A percentile compares a stretch with the other conserved stretches of the same genome.
Conservation (phyloP, 2,888 invertebrate genomes). For the Diarsia mendica region DNA sequence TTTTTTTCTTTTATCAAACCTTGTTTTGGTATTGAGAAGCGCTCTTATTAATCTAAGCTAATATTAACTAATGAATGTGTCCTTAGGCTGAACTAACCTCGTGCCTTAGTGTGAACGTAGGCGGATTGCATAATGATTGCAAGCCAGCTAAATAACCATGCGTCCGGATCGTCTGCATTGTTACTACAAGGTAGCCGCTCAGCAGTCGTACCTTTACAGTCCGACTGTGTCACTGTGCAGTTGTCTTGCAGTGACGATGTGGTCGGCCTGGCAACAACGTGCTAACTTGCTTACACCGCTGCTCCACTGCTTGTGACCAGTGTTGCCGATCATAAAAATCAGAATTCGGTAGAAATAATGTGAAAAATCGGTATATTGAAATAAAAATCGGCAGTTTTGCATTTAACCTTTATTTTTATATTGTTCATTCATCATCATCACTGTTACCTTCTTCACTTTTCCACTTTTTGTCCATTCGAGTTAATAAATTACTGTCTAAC, state of each 20-base stretch:
- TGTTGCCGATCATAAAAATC: no score
- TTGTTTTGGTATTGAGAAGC: conserved; percentile 70
- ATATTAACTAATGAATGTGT: conserved; percentile 69
- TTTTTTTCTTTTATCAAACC: conserved; percentile 72
- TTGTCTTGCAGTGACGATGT: background rate
- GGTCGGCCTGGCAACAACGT: background rate
- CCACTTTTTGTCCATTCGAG: no score
- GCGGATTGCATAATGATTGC: conserved; percentile 25
- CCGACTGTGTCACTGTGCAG: conserved; percentile 7
- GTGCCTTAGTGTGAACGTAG: conserved; percentile 55
- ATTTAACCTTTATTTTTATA: no score
- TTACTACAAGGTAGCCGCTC: background rate
- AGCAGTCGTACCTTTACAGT: background rate
- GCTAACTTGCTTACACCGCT: background rate
- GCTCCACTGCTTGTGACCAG: background rate
- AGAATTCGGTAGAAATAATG: no score
- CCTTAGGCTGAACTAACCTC: conserved; percentile 68
- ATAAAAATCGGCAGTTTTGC: no score
- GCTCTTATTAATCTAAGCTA: conserved; percentile 70
- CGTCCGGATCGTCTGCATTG: background rate
- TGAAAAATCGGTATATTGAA: no score
- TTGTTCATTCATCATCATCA: no score
- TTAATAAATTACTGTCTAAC: no score
- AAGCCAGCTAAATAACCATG: background rate
- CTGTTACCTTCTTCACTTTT: no score